Percentiles rank a stretch among this genome's conserved stretches.
Evolutionary conservation across 2,797 vertebrate species (phyloP).

Genomic region (Dendrocincla tyrannina): DNA sequence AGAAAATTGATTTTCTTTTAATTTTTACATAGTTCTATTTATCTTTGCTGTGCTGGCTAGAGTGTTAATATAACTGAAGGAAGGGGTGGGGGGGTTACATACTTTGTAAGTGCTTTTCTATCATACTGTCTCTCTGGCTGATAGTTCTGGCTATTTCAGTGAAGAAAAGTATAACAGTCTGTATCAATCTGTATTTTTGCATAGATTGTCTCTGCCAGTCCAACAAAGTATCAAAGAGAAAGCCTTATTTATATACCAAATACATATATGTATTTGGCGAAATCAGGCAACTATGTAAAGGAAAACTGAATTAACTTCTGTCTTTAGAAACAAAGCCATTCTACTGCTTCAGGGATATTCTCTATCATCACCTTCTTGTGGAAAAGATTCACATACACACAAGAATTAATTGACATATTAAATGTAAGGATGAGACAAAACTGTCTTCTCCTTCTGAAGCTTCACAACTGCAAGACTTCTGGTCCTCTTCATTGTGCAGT

Average conservation of each 20-base stretch:
- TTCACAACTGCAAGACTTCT: not conserved
- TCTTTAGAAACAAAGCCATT: not conserved
- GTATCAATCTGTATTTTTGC: not conserved
- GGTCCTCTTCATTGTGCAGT: not conserved
- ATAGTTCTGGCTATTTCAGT: not conserved
- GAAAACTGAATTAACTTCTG: not conserved
- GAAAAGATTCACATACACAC: not conserved
- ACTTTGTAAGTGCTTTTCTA: not conserved
- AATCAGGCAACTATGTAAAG: not conserved
- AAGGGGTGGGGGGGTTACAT: fast-evolving
- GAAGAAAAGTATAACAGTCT: not conserved
- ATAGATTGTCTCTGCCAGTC: not conserved
- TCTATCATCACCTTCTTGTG: not conserved
- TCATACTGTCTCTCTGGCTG: not conserved
- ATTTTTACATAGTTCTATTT: not conserved
- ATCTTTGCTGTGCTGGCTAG: not conserved
- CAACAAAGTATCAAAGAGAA: not conserved
- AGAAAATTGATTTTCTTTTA: slow-evolving; percentile 41
- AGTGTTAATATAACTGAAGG: not conserved
- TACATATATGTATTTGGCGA: not conserved
- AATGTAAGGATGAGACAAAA: not conserved
- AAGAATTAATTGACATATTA: not conserved
- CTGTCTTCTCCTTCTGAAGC: not conserved
- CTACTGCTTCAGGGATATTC: not conserved
- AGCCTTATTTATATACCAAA: not conserved